Conservation (phyloP, 2,797 vertebrate species). For the Tympanoctomys barrerae region DNA sequence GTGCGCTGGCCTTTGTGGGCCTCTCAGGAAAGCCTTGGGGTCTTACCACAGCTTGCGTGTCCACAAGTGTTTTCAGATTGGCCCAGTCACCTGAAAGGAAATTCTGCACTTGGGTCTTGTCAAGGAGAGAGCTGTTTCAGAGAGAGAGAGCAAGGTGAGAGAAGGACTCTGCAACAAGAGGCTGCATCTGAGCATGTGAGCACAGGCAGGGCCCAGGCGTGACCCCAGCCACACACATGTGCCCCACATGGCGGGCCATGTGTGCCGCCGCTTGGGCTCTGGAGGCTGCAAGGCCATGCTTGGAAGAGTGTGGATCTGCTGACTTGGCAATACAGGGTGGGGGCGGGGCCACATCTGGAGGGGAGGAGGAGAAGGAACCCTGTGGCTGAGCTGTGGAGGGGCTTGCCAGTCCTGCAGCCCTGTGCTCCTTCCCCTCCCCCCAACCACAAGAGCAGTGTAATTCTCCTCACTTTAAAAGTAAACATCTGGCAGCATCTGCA, state of each 20-base stretch:
- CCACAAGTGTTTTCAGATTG: background rate
- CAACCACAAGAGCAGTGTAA: constrained; percentile 51
- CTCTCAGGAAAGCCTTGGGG: background rate
- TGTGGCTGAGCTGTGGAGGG: constrained; percentile 60
- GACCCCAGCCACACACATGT: constrained; percentile 61
- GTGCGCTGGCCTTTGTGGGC: background rate
- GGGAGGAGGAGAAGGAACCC: constrained; percentile 33
- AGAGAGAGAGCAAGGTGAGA: background rate
- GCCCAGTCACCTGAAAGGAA: background rate
- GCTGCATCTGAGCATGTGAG: background rate
- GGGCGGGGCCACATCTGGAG: constrained; percentile 74
- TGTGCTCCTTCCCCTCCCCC: constrained; percentile 24
- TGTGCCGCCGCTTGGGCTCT: constrained; percentile 39
- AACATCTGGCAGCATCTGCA: constrained; percentile 68
- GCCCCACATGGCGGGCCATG: constrained; percentile 62
- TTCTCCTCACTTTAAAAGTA: constrained; percentile 74
- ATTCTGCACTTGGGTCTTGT: constrained; percentile 13
- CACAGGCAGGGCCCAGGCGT: constrained; percentile 41
- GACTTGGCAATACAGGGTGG: constrained; percentile 68
- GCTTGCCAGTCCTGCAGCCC: constrained; percentile 42
- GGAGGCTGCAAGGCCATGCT: constrained; percentile 63
- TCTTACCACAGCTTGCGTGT: background rate
- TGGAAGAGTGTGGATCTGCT: constrained; percentile 63
- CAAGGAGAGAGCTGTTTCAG: background rate
- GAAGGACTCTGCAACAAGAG: background rate